Conservation (phyloP, 2,113 vertebrate species). For the Hassar affinis region DNA sequence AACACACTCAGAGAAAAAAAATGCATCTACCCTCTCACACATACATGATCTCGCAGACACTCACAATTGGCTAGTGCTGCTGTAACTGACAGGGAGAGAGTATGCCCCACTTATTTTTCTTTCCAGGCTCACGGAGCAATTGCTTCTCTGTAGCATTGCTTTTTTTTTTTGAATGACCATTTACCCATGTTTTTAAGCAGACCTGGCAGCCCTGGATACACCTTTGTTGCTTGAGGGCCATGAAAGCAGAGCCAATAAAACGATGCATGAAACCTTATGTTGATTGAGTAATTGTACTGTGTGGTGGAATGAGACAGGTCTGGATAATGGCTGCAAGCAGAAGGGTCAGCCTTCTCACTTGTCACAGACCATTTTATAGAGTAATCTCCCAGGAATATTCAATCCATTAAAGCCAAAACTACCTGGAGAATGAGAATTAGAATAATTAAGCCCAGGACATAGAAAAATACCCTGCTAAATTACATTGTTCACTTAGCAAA, state of each 20-base stretch:
- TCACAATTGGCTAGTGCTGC: background rate
- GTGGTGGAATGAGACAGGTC: background rate
- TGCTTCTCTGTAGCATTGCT: background rate
- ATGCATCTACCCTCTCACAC: background rate
- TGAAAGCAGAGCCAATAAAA: background rate
- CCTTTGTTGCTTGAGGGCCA: too few relatives aligned
- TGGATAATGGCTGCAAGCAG: constrained; percentile 3
- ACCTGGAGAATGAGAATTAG: constrained; percentile 54
- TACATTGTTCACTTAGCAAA: constrained; percentile 65
- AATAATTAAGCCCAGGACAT: constrained; percentile 59
- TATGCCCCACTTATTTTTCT: background rate
- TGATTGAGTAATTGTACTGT: background rate
- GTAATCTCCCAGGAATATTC: constrained; percentile 52
- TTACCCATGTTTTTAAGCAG: background rate
- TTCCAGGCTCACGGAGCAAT: background rate
- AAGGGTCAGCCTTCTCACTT: constrained; percentile 27
- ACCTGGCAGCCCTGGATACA: background rate
- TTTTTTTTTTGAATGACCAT: background rate
- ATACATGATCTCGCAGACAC: background rate
- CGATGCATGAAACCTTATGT: background rate
- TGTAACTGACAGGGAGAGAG: background rate
- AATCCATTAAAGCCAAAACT: constrained; percentile 58
- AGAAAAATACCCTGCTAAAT: constrained; percentile 55
- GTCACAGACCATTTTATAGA: constrained; percentile 42
- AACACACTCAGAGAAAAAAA: background rate